Evolutionary conservation across 2,888 invertebrate genomes (phyloP).

Genomic region (Clanis bilineata): DNA sequence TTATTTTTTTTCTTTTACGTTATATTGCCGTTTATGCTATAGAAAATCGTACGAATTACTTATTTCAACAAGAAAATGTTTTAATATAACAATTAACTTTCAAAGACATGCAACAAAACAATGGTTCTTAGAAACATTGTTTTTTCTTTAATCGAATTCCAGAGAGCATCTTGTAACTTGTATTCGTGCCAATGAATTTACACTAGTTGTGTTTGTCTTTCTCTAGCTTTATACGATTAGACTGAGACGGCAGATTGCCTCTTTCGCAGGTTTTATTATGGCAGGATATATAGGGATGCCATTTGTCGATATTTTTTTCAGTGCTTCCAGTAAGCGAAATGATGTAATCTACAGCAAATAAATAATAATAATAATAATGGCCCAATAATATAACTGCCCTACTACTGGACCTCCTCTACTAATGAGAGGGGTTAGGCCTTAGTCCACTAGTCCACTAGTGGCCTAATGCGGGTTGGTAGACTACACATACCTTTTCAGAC

Average conservation of each 20-base stretch:
- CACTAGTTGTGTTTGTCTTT: slow-evolving; percentile 19
- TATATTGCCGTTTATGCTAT: too few relatives aligned
- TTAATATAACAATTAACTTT: not conserved
- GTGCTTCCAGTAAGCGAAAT: too few relatives aligned
- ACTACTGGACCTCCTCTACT: too few relatives aligned
- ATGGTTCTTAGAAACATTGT: not conserved
- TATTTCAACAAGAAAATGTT: not conserved
- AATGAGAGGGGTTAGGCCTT: too few relatives aligned
- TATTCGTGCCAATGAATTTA: slow-evolving; percentile 8
- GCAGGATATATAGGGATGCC: slow-evolving; percentile 7
- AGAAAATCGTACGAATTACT: not conserved
- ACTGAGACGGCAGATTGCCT: slow-evolving; percentile 25
- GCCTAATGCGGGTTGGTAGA: too few relatives aligned
- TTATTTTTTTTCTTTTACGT: too few relatives aligned
- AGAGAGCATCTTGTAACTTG: slow-evolving; percentile 19
- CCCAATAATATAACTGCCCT: too few relatives aligned
- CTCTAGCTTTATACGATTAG: slow-evolving; percentile 25
- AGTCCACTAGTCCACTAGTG: too few relatives aligned
- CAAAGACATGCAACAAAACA: slow-evolving; percentile 2
- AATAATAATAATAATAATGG: too few relatives aligned
- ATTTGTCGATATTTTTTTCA: not conserved
- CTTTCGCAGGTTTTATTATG: slow-evolving; percentile 33
- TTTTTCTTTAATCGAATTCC: slow-evolving; percentile 19
- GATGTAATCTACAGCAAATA: too few relatives aligned
- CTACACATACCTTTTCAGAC: too few relatives aligned